Conservation (phyloP, 2,888 invertebrate species). For the Pecten maximus region DNA sequence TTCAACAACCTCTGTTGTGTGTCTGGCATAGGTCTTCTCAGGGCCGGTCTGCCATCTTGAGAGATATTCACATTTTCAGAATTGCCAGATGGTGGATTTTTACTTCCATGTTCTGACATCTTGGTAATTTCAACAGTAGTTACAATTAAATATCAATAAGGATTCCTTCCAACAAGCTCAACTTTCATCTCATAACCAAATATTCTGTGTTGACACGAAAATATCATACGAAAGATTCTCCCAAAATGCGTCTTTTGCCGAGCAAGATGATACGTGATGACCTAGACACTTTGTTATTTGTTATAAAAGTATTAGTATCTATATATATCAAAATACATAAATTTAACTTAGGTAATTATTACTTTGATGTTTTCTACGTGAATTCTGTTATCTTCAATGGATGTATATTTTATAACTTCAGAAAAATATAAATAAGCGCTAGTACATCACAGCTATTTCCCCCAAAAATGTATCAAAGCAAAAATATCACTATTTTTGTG, state of each 20-base stretch:
- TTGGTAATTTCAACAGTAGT: neutral
- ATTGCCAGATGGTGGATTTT: constrained; percentile 19
- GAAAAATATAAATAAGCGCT: neutral
- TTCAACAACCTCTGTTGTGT: constrained; percentile 49
- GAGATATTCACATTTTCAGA: constrained; percentile 26
- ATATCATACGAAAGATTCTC: constrained; percentile 14
- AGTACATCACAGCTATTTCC: neutral
- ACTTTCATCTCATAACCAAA: constrained; percentile 9
- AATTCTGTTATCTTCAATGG: neutral
- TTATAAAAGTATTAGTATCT: neutral
- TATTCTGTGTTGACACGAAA: neutral
- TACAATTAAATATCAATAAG: neutral
- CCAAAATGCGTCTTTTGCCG: constrained; percentile 20
- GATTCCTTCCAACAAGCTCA: neutral
- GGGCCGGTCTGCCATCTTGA: constrained; percentile 31
- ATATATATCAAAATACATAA: too few relatives aligned
- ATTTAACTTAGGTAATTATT: neutral
- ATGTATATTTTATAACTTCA: neutral
- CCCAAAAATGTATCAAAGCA: neutral
- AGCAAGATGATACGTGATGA: neutral
- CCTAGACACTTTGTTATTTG: neutral
- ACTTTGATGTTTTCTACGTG: neutral
- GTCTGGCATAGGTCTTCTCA: constrained; percentile 49
- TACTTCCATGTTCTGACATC: constrained; percentile 20
- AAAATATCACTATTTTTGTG: neutral